Percentiles rank a stretch among this genome's conserved stretches.
These are phyloP conservation scores for Oopsacas minuta DNA, from an alignment of 37 sponge, comb jelly and placozoan genomes.

Conservation along the genomic window DNA sequence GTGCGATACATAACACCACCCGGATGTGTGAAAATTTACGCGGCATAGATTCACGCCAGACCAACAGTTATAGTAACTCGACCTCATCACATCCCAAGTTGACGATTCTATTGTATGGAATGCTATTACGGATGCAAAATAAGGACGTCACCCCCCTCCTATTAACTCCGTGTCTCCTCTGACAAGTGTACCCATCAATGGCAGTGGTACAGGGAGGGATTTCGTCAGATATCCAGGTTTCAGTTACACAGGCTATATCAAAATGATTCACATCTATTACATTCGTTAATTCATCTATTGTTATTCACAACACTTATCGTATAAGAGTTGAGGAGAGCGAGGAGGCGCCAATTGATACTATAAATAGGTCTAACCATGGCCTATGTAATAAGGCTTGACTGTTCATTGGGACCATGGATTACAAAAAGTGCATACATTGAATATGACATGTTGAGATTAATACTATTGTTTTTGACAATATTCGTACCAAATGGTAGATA, in stretches of 20 bases:
- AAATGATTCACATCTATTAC: background rate
- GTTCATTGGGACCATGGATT: too few species aligned
- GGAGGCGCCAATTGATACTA: background rate
- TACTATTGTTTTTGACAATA: too few species aligned
- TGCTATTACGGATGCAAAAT: constrained; percentile 1
- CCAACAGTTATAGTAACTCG: background rate
- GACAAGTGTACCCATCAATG: background rate
- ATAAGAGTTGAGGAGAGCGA: background rate
- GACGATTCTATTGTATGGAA: background rate
- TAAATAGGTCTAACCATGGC: background rate
- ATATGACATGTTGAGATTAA: too few species aligned
- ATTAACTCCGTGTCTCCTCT: background rate
- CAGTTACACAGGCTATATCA: constrained; percentile 5
- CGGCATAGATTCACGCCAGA: background rate
- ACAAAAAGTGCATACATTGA: too few species aligned
- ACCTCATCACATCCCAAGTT: background rate
- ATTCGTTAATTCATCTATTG: constrained; percentile 3
- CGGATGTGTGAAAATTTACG: background rate
- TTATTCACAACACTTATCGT: background rate
- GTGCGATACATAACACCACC: background rate
- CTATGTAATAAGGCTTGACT: too few species aligned
- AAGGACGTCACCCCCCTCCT: background rate
- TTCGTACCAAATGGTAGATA: too few species aligned
- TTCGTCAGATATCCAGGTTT: constrained; percentile 10
- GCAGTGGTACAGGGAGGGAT: background rate